Evolutionary conservation across 2,113 vertebrate species (phyloP).

Genomic region (Proterorhinus semilunaris): DNA sequence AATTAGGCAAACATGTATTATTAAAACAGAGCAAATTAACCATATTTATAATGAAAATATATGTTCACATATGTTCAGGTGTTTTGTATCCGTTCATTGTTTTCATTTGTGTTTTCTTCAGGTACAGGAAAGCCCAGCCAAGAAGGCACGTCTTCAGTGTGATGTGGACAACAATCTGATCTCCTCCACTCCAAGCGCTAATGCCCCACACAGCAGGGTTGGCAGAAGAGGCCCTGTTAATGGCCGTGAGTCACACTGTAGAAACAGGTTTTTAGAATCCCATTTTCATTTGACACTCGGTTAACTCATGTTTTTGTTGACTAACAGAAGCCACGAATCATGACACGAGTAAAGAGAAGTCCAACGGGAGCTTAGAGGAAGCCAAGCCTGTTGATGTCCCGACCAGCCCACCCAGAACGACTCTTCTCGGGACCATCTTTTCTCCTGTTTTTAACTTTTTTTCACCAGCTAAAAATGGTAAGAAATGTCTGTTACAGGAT

Average conservation of each 20-base stretch:
- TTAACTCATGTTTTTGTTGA: not conserved
- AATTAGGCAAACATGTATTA: not conserved
- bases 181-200: constrained; percentile 84
- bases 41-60: not conserved
- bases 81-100: not conserved
- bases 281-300: too few species aligned
- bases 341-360: constrained; percentile 89
- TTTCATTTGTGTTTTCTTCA: constrained; percentile 52
- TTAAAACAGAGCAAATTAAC: not conserved
- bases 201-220: constrained; percentile 82
- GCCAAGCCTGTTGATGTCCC: constrained; percentile 68
- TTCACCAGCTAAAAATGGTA: constrained; percentile 97
- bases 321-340: constrained; percentile 86
- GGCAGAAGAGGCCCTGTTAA: constrained; percentile 88
- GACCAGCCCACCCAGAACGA: constrained; percentile 88
- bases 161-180: constrained; percentile 93
- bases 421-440: constrained; percentile 94
- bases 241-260: constrained; percentile 80
- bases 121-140: constrained; percentile 90
- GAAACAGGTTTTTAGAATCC: not conserved
- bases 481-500: constrained; percentile 4
- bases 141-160: constrained; percentile 87
- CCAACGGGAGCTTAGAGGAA: constrained; percentile 92
- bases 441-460: constrained; percentile 98
- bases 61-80: not conserved